These are phyloP conservation scores for Brachionus sp. DNA, from an alignment of 1,140 invertebrate species.

Conservation along the genomic window DNA sequence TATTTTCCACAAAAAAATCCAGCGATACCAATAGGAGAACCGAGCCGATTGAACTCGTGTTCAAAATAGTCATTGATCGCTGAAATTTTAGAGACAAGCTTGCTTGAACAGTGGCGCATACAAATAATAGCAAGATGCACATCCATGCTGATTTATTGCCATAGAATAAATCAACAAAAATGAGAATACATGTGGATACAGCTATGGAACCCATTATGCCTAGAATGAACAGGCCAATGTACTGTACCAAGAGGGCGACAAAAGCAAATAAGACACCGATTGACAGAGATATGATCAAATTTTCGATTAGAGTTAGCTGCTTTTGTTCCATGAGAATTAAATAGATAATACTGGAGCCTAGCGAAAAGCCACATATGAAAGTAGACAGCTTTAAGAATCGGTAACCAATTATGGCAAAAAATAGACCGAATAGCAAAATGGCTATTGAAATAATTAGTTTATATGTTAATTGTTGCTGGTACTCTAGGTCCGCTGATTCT, in stretches of 20 bases:
- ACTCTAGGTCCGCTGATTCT: background rate
- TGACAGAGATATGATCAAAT: slow-evolving; percentile 42
- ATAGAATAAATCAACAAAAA: slow-evolving; percentile 41
- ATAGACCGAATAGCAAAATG: slow-evolving; percentile 9
- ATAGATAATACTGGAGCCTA: slow-evolving; percentile 43
- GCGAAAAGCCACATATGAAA: slow-evolving; percentile 29
- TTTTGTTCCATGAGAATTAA: slow-evolving; percentile 40
- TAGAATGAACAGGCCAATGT: slow-evolving; percentile 25
- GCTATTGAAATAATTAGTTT: slow-evolving; percentile 26
- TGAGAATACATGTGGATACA: slow-evolving; percentile 8
- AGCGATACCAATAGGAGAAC: background rate
- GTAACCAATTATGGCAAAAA: slow-evolving; percentile 28
- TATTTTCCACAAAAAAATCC: slow-evolving; percentile 46
- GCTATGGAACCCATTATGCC: slow-evolving; percentile 16
- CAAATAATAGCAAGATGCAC: slow-evolving; percentile 18
- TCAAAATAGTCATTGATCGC: background rate
- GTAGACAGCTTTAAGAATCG: slow-evolving; percentile 31
- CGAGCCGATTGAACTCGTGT: slow-evolving; percentile 31
- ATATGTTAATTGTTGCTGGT: slow-evolving; percentile 28
- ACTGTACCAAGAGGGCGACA: slow-evolving; percentile 24
- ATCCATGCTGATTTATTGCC: slow-evolving; percentile 41
- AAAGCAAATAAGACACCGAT: slow-evolving; percentile 43
- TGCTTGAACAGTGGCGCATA: slow-evolving; percentile 15
- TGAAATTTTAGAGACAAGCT: slow-evolving; percentile 24
- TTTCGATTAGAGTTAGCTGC: slow-evolving; percentile 30